phyloP scores from a whole-genome alignment of 2,888 invertebrate genomes.

The Camptogramma bilineatum region DNA sequence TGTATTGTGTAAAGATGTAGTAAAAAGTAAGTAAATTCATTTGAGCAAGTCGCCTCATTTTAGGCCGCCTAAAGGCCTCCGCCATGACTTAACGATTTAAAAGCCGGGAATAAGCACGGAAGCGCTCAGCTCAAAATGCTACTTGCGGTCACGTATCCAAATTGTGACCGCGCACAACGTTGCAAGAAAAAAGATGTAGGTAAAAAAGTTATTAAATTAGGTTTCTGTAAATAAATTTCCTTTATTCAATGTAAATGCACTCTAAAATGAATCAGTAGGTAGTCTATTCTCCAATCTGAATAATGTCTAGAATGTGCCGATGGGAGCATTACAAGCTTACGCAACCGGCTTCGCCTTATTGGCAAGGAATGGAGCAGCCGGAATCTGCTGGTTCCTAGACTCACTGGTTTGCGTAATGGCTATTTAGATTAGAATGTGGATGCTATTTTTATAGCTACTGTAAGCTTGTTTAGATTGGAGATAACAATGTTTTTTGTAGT shows the following conservation, averaged over 20 bases:
- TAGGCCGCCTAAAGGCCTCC: no score
- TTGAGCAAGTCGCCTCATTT: no score
- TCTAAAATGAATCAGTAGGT: background rate
- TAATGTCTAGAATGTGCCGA: background rate
- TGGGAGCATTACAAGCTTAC: constrained; percentile 5
- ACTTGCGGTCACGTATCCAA: no score
- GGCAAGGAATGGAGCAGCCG: constrained; percentile 19
- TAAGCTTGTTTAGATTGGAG: background rate
- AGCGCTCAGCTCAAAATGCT: no score
- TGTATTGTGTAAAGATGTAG: no score
- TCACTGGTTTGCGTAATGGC: constrained; percentile 23
- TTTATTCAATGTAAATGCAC: background rate
- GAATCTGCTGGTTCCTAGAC: constrained; percentile 26
- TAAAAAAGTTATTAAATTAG: no score
- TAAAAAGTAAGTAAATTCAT: no score
- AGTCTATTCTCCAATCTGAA: background rate
- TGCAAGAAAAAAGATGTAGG: no score
- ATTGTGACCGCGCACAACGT: no score
- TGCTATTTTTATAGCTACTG: constrained; percentile 14
- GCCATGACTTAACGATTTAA: no score
- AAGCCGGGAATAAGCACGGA: no score
- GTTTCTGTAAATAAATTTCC: no score
- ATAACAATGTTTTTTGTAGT: background rate
- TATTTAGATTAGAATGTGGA: constrained; percentile 14
- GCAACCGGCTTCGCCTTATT: constrained; percentile 16